Conservation (phyloP, 35 echinoderm and acorn worm genomes). For the Diadema setosum region DNA sequence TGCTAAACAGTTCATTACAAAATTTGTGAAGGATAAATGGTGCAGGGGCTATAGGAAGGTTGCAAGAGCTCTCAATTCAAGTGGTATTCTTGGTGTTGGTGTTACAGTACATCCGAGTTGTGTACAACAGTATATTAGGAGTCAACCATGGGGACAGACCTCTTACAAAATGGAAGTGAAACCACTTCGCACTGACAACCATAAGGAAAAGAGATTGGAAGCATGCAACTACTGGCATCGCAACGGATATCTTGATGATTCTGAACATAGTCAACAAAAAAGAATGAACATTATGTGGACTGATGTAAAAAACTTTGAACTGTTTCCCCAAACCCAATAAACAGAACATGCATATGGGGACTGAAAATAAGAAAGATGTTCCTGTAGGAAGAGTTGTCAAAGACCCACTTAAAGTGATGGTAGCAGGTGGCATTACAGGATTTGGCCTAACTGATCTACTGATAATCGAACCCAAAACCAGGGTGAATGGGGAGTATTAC, state of each 20-base stretch:
- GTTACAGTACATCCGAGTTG: conserved; percentile 7
- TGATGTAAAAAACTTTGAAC: conserved; percentile 26
- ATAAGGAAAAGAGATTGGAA: conserved; percentile 12
- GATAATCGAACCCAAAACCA: conserved; percentile 43
- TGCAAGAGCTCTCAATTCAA: conserved; percentile 43
- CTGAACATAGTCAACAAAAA: conserved; percentile 15
- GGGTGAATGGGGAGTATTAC: conserved; percentile 49
- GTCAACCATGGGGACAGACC: conserved; percentile 30
- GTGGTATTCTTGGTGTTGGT: conserved; percentile 21
- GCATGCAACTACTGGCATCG: conserved; percentile 35
- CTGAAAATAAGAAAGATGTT: neutral
- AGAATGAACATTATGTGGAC: conserved; percentile 38
- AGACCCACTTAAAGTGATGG: conserved; percentile 31
- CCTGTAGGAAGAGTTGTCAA: conserved; percentile 32
- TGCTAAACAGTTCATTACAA: conserved; percentile 14
- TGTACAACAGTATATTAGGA: conserved; percentile 25
- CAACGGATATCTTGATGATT: conserved; percentile 24
- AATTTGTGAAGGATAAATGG: conserved; percentile 31
- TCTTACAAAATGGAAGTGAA: conserved; percentile 40
- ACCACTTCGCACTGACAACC: conserved; percentile 22
- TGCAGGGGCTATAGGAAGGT: conserved; percentile 19
- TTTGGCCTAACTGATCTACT: conserved; percentile 48
- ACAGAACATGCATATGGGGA: conserved; percentile 52
- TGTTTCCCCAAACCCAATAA: conserved; percentile 50
- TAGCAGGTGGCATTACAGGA: conserved; percentile 32